Base-by-base conservation (phyloP, 2,797 vertebrate genomes). In the Rhincodon typus region DNA sequence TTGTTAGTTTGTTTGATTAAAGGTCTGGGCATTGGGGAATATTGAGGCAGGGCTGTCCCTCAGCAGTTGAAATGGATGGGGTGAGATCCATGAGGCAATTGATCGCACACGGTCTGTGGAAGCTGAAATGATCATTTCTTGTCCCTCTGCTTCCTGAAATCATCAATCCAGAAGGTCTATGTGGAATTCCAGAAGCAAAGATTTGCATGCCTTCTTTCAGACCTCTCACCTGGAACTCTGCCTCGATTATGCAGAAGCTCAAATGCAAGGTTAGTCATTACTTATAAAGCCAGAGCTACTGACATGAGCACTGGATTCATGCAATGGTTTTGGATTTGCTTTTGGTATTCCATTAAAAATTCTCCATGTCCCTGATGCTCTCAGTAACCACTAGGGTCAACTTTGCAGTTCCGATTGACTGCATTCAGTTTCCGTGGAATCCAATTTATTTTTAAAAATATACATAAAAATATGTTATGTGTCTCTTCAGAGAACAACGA, bases 151-250 rank as follows among this genome's bases (percentile, higher is more conserved):
- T 93, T 93, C 90, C 66, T 93, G 62, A 42, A 69, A 25, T 93
- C 90, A 93, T 93, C 90, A 93, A 93, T 93, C 90, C 38, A 69
- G 25, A 42, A 93, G 66, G 62, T 67, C 90, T n/a, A 42, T 3
- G 10, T 38, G 90, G 90, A 42, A 93, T 93, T 69, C 19, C 62
- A 25, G 66, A 38, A 93, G 66, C 90, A 93, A 69, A 69, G 19
- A 30, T 69, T 93, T 25, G 10, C 90, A 69, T 4, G 62, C 90
- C 57, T 25, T 88, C 86, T 34, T 88, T 27, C 86, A 57, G 50
- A 88, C 50, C 86, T 69, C 90, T 69, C 90, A 27, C 66, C 23
- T 38, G 38, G 90, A 93, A 67, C 66, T 67, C 90, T 69, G 62
- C n/a, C n/a, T 93, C 90, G 38, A 17, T 7, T 42, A 7, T 23